These are phyloP conservation scores for Myotis vivesi DNA, from an alignment of 2,797 vertebrate genomes.

Conservation along the genomic window DNA sequence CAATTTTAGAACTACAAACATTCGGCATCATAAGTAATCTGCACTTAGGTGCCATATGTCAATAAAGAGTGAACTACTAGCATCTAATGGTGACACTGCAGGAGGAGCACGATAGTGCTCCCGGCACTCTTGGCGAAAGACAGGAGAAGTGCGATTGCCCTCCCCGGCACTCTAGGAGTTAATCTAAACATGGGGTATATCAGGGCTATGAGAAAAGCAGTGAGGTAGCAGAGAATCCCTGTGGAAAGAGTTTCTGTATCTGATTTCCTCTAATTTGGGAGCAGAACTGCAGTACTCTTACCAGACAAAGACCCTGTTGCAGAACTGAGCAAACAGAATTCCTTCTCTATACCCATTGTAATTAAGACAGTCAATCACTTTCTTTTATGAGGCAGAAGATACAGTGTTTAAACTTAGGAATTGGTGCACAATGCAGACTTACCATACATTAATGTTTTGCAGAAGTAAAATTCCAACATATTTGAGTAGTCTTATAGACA, in stretches of 20 bases:
- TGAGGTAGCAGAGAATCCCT: not conserved
- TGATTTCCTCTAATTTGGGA: not conserved
- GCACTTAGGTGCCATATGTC: no score
- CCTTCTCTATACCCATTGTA: not conserved
- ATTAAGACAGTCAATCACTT: not conserved
- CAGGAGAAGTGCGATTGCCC: no score
- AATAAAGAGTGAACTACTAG: no score
- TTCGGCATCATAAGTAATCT: no score
- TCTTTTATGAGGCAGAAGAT: not conserved
- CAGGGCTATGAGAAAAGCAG: not conserved
- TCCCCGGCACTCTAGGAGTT: no score
- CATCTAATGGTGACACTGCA: no score
- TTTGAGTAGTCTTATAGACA: not conserved
- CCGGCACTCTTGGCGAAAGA: no score
- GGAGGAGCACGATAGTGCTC: no score
- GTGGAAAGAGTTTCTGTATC: not conserved
- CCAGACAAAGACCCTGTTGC: not conserved
- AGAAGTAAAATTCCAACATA: not conserved
- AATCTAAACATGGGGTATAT: not conserved
- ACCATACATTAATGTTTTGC: not conserved
- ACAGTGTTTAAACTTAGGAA: not conserved
- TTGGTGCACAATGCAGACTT: not conserved
- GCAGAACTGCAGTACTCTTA: not conserved
- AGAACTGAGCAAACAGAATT: not conserved
- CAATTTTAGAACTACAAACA: no score